Base-by-base conservation (phyloP, 1,140 invertebrate species). In the Plectrocnemia conspersa region DNA sequence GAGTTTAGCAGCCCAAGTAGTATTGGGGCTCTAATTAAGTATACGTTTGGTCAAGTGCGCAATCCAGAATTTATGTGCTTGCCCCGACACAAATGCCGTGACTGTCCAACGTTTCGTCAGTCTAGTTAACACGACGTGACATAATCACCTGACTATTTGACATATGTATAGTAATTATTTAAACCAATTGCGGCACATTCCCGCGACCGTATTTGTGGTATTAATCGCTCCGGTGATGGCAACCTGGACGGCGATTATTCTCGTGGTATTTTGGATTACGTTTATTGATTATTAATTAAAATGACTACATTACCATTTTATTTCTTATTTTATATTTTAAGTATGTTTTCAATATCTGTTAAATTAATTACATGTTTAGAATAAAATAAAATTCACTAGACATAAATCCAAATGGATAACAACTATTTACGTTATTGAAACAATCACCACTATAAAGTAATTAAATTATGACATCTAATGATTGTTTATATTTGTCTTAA, bases 161-260 rank as follows among this genome's bases (percentile, higher is more conserved):
- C 42, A 58, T 58, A 58, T 58, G 56, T 53, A 23, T n/a, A 33
- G 49, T 58, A 58, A 58, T 58, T 58, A 58, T 58, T 58, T 58
- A 29, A 48, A 47, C 54, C 54, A 56, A 56, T 56, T 56, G 54
- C 32, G 40, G 22, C n/a, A 36, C 36, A 50, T 56, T 42, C 46
- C 45, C 23, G 33, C 4, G 33, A 24, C 22, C 32, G 25, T 42
- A 18, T 52, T 52, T 16, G 47, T 22, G 15, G 15, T n/a, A n/a
- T n/a, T n/a, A n/a, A n/a, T n/a, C n/a, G n/a, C n/a, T n/a, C n/a
- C n/a, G n/a, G n/a, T n/a, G n/a, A n/a, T n/a, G n/a, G n/a, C n/a
- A n/a, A n/a, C n/a, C n/a, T n/a, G 25, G 27, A 47, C 33, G 33
- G 18, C 19, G 36, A 29, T 48, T 48, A 48, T 35, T 48, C 9